These are phyloP conservation scores for Beris morrisii DNA, from an alignment of 2,888 invertebrate species.

Conservation along the genomic window DNA sequence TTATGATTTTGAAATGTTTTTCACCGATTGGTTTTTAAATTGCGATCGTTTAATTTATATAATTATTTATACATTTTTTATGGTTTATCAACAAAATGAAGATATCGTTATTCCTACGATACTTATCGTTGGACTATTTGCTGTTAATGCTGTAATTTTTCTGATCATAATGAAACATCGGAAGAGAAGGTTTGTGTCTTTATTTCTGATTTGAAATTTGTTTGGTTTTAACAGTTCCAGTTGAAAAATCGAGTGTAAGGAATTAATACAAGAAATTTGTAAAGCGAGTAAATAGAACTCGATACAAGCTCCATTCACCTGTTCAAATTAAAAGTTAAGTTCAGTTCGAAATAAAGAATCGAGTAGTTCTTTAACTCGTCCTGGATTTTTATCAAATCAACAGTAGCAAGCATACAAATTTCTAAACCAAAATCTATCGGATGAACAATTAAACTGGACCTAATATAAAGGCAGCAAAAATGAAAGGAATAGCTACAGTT, in stretches of 20 bases:
- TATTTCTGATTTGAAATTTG: not conserved
- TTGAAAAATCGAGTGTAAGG: not conserved
- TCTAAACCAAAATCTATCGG: too few relatives aligned
- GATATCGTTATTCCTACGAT: conserved; percentile 73
- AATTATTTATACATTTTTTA: conserved; percentile 28
- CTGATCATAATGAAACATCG: conserved; percentile 65
- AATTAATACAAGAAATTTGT: too few relatives aligned
- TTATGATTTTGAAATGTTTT: conserved; percentile 1
- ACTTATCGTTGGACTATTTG: conserved; percentile 70
- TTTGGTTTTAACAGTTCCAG: not conserved
- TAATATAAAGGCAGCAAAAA: too few relatives aligned
- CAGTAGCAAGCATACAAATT: too few relatives aligned
- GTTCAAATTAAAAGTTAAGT: too few relatives aligned
- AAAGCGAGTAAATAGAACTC: too few relatives aligned
- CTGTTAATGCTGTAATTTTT: conserved; percentile 72
- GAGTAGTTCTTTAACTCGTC: too few relatives aligned
- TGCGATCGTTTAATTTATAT: conserved; percentile 14
- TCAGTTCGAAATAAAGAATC: too few relatives aligned
- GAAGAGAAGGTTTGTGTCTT: conserved; percentile 43
- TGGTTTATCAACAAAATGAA: conserved; percentile 45
- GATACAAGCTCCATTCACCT: too few relatives aligned
- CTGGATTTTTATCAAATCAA: too few relatives aligned
- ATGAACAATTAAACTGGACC: too few relatives aligned
- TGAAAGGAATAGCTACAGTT: too few relatives aligned
- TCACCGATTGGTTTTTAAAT: not conserved